Conservation (phyloP, 2,888 invertebrate genomes). For the Dicroscelio sp. region DNA sequence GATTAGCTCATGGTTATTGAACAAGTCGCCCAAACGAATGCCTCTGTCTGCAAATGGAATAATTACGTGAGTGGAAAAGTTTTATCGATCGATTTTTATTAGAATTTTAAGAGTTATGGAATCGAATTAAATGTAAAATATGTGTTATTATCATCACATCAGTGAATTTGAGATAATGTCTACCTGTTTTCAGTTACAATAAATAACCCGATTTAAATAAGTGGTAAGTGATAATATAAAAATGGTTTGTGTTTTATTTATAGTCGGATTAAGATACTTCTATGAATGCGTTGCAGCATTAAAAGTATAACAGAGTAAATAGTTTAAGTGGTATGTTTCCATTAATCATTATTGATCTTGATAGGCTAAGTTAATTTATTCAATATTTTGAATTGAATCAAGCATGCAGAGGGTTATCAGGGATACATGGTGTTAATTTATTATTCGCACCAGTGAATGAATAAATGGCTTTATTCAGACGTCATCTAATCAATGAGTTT, state of each 20-base stretch:
- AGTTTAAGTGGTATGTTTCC: slow-evolving; percentile 5
- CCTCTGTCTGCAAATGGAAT: slow-evolving; percentile 91
- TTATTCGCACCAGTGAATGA: slow-evolving; percentile 40
- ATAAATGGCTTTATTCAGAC: slow-evolving; percentile 7
- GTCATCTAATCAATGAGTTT: too few relatives aligned
- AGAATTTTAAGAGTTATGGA: too few relatives aligned
- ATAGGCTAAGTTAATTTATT: slow-evolving; percentile 56
- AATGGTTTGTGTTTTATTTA: too few relatives aligned
- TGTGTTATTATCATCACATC: too few relatives aligned
- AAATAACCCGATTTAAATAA: too few relatives aligned
- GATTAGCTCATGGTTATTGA: slow-evolving; percentile 91
- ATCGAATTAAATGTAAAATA: too few relatives aligned
- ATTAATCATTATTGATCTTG: slow-evolving; percentile 52
- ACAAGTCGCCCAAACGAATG: slow-evolving; percentile 92
- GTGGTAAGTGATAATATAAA: too few relatives aligned
- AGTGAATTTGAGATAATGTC: too few relatives aligned
- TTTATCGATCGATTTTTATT: too few relatives aligned
- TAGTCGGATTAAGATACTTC: too few relatives aligned
- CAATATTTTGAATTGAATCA: slow-evolving; percentile 60
- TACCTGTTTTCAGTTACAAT: too few relatives aligned
- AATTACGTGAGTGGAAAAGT: slow-evolving; percentile 52
- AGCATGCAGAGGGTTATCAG: slow-evolving; percentile 17
- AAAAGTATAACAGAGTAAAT: slow-evolving; percentile 3
- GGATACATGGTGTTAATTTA: slow-evolving; percentile 44
- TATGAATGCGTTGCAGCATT: too few relatives aligned